Evolutionary conservation across 1,140 invertebrate genomes (phyloP).

Genomic region (Apis laboriosa): DNA sequence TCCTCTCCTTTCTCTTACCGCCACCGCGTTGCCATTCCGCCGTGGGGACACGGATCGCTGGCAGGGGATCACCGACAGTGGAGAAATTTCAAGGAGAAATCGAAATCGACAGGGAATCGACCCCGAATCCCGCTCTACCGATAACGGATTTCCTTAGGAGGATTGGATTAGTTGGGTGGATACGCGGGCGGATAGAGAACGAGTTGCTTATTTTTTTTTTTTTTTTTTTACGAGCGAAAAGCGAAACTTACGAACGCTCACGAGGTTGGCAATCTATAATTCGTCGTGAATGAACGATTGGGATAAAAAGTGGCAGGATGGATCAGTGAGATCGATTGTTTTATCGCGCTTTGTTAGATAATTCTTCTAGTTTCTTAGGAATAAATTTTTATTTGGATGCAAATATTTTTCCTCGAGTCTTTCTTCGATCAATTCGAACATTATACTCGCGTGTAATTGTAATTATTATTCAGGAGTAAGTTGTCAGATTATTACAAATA

Average conservation of each 20-base stretch:
- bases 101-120: conserved; percentile 69
- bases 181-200: background rate
- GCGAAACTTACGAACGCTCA: background rate
- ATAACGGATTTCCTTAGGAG: conserved; percentile 30
- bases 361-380: too few relatives aligned
- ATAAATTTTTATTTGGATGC: too few relatives aligned
- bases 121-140: conserved; percentile 45
- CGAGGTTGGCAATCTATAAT: background rate
- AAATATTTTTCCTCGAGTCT: too few relatives aligned
- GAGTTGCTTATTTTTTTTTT: background rate
- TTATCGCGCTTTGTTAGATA: too few relatives aligned
- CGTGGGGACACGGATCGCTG: background rate
- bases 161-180: background rate
- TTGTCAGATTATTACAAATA: too few relatives aligned
- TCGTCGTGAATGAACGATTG: too few relatives aligned
- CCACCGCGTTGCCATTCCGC: conserved; percentile 18
- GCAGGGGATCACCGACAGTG: conserved; percentile 14
- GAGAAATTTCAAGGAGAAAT: conserved; percentile 74
- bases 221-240: conserved; percentile 30
- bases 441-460: too few relatives aligned
- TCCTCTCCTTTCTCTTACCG: background rate
- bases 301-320: too few relatives aligned
- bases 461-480: too few relatives aligned
- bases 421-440: too few relatives aligned
- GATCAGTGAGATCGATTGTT: too few relatives aligned